Evolutionary conservation across 2,113 vertebrate genomes (phyloP), one percentile per base, ranked within the genome.

Genomic region (Oryzias woworae): DNA sequence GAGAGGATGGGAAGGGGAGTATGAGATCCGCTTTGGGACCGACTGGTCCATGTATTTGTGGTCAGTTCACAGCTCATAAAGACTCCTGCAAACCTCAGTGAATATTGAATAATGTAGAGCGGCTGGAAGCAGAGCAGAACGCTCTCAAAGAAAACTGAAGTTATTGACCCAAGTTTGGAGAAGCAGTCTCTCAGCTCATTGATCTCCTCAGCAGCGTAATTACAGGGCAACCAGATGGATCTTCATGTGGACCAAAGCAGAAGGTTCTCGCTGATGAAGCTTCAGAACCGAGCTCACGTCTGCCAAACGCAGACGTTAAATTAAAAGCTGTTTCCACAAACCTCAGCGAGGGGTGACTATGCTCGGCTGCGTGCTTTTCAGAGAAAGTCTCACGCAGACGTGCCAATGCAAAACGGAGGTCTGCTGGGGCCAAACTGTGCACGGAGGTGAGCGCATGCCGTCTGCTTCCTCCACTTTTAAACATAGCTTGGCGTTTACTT

Each of bases 61-160:
- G 90, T 92, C 90, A 90, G 78, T 90, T 92, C 87, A 83, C 90
- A 91, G 89, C 87, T 90, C 90, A 87, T 92, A 89, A 89, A 87
- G 88, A 84, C 80, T 71, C 61, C 74, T 41, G 57, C 77, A 82
- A 88, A 88, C 86, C 86, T 86, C 85, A 74, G 83, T 83, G 81
- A 77, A 82, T 83, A 80, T 58, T 78, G 84, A 88, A 89, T 87
- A 84, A 87, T 86, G 86, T 82, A 73, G 78, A 82, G 84, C 31
- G 65, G 80, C 77, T 68, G 53, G 77, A 84, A 68, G 69, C 67
- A 62, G 66, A 42, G 36, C 88, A 85, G 80, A 85, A 56, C 57
- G 66, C 59, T 78, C 72, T 62, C 62, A 67, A 52, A 82, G 78
- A 85, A 83, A 73, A 71, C 71, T 50, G 45, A 86, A 87, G 80